Percentiles rank a stretch among this genome's conserved stretches.
phyloP scores from a whole-genome alignment of 1,140 invertebrate species.

The Drosophila littoralis region DNA sequence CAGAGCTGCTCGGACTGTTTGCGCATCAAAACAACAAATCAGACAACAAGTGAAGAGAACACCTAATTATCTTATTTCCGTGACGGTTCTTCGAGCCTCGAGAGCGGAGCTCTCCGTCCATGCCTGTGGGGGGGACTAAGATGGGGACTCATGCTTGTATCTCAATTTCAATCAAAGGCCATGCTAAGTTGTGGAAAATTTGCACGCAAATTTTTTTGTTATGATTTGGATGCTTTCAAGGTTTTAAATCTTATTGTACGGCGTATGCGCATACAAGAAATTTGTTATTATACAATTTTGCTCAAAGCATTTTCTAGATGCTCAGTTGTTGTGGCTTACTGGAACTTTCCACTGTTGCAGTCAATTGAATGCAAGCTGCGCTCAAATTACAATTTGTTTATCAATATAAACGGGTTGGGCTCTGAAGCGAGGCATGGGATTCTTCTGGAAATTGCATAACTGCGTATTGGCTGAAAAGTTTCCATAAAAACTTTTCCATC shows the following conservation, averaged over 20 bases:
- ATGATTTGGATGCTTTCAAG: constrained; percentile 32
- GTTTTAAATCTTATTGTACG: constrained; percentile 18
- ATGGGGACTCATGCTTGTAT: not conserved
- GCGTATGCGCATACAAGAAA: constrained; percentile 2
- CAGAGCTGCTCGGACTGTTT: constrained; percentile 5
- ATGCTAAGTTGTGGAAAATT: constrained; percentile 41
- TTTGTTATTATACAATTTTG: constrained; percentile 23
- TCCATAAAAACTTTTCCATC: constrained; percentile 20
- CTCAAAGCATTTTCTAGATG: constrained; percentile 52
- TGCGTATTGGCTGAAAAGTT: constrained; percentile 2
- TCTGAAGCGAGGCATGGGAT: constrained; percentile 8
- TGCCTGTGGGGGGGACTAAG: not conserved
- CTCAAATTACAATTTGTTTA: constrained; percentile 67
- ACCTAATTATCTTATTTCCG: constrained; percentile 26
- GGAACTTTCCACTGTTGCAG: constrained; percentile 66
- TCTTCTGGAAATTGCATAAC: constrained; percentile 20
- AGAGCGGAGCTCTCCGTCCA: not conserved
- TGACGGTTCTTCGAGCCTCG: constrained; percentile 3
- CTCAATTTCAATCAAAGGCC: constrained; percentile 34
- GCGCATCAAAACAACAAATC: not conserved
- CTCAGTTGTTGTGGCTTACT: constrained; percentile 10
- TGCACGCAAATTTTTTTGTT: constrained; percentile 38
- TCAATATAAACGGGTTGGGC: constrained; percentile 42
- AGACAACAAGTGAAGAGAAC: not conserved
- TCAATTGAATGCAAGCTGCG: constrained; percentile 56